Evolutionary conservation across 35 echinoderm and acorn worm genomes (phyloP).

Genomic region (Diadema setosum): DNA sequence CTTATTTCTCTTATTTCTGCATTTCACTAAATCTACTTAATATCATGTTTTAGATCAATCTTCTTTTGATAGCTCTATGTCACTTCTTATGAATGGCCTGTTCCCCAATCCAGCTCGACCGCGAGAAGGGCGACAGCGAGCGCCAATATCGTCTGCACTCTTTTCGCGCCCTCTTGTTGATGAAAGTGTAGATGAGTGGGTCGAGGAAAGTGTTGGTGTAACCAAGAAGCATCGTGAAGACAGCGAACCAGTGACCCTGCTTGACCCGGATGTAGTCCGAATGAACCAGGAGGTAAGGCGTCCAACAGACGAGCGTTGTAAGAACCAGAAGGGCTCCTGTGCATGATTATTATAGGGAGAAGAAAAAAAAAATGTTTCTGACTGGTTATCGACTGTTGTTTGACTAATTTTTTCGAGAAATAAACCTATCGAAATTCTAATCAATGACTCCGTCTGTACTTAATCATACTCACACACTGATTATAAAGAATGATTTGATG

Average conservation of each 20-base stretch:
- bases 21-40: no score
- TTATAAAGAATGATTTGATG: no score
- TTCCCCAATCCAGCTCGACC: not conserved
- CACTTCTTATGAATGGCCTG: no score
- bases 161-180: not conserved
- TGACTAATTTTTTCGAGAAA: no score
- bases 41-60: no score
- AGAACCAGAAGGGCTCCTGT: not conserved
- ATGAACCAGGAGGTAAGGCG: not conserved
- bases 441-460: no score
- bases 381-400: no score
- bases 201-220: not conserved
- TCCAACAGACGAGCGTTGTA: not conserved
- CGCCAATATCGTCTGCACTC: not conserved
- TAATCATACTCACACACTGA: no score
- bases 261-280: constrained; percentile 5
- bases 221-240: not conserved
- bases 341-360: not conserved
- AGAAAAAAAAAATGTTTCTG: not conserved
- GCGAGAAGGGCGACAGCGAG: not conserved
- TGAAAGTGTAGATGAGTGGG: constrained; percentile 6
- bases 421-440: no score
- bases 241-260: not conserved
- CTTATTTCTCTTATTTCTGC: no score
- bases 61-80: no score